Conservation (phyloP, 2,888 invertebrate species). For the Synergus laeviventris region DNA sequence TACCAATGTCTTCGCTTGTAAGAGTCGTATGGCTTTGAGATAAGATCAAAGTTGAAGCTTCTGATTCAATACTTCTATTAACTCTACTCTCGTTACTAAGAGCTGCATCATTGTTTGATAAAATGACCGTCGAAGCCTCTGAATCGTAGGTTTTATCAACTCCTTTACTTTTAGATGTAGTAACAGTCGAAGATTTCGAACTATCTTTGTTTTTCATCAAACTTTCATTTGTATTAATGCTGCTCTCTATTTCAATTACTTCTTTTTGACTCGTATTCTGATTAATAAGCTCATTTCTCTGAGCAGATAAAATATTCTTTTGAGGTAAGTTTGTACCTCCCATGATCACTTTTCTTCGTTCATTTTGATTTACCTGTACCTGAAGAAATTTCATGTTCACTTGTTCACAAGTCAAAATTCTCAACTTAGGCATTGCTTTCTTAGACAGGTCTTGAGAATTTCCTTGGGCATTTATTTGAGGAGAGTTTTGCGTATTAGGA, state of each 20-base stretch:
- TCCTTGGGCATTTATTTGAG: background rate
- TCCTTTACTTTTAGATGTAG: background rate
- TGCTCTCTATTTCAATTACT: background rate
- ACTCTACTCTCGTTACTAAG: background rate
- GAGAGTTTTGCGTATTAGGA: background rate
- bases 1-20: background rate
- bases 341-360: background rate
- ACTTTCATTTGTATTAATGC: background rate
- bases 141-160: constrained; percentile 43
- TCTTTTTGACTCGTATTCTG: background rate
- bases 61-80: constrained; percentile 44
- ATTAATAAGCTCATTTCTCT: background rate
- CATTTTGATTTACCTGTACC: constrained; percentile 47
- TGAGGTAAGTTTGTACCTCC: constrained; percentile 32
- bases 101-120: background rate
- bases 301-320: background rate
- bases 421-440: constrained; percentile 46
- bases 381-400: constrained; percentile 64
- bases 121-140: constrained; percentile 47
- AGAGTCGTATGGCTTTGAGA: constrained; percentile 3
- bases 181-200: background rate
- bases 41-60: constrained; percentile 54
- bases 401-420: constrained; percentile 65
- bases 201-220: background rate
- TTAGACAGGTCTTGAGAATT: background rate